phyloP scores from a whole-genome alignment of 1,140 invertebrate genomes.

The Pseudomyrmex concolor region DNA sequence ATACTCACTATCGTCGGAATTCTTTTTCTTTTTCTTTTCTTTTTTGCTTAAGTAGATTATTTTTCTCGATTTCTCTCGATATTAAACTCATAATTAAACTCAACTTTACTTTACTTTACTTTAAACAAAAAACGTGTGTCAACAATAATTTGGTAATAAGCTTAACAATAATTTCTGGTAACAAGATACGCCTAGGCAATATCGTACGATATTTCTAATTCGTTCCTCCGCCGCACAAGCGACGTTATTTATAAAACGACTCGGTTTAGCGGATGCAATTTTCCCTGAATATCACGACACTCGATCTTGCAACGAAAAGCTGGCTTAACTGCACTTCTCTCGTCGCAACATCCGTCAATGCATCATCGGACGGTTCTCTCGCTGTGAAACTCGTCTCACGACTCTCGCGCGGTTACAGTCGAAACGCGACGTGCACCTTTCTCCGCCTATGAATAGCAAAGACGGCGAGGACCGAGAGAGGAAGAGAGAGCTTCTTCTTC shows the following conservation, averaged over 20 bases:
- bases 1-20: no score
- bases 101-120: no score
- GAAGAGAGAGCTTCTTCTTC: slow-evolving; percentile 8
- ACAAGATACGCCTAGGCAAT: neutral
- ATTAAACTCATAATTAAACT: no score
- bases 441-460: slow-evolving; percentile 50
- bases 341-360: slow-evolving; percentile 38
- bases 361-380: slow-evolving; percentile 10
- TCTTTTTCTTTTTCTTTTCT: no score
- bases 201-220: neutral
- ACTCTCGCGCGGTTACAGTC: slow-evolving; percentile 2
- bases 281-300: slow-evolving; percentile 3
- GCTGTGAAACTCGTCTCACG: neutral
- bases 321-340: slow-evolving; percentile 30
- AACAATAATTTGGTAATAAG: neutral
- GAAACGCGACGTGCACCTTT: slow-evolving; percentile 29
- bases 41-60: no score
- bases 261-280: slow-evolving; percentile 18
- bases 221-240: neutral
- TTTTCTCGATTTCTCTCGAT: no score
- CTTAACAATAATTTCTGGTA: neutral
- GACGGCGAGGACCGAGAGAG: slow-evolving; percentile 16
- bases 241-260: slow-evolving; percentile 1
- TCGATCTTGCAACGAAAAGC: slow-evolving; percentile 25
- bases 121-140: neutral